Base-by-base conservation (phyloP, 2,888 invertebrate species). In the Dasysyrphus albostriatus region DNA sequence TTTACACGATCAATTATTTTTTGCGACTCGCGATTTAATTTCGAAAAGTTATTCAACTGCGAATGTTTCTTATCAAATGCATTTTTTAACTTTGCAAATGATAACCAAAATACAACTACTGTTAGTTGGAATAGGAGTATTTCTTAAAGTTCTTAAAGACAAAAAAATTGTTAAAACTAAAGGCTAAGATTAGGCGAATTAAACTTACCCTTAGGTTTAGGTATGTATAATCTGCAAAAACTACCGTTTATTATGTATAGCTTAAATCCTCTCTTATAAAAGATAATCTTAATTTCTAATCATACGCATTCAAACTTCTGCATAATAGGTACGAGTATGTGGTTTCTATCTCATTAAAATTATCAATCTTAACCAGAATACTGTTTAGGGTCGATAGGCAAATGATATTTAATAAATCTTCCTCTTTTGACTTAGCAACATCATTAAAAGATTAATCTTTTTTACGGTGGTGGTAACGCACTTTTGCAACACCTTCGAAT, bases 241-340 rank as follows among this genome's bases (percentile, higher is more conserved):
- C 5, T 6, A 32, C 5, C 32, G 0, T 0, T 3, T 39, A 39
- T 12, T 2, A 10, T 44, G 1, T 47, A 10, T 2, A 51, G 24
- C 24, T 24, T 29, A 54, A 6, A 19, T 14, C 14, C 42, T 42
- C 9, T 61, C 5, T 29, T 8, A 29, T n/a, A 1, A 10, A 29
- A 65, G 63, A 65, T 65, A 47, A 65, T 65, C 44, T 65, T 16
- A 65, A 65, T 65, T 65, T 32, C 5, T 10, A 44, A 32, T 63
- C 2, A 16, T 47, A 16, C 47, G 29, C 32, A 44, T 44, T 63
- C 32, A 63, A 32, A 19, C 19, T 24, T 24, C 10, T 61, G 19
- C 8, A 14, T 24, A 14, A 2, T 42, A 37, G 3, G 9, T 3
- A 10, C 2, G 3, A 4, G 3, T 42, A 42, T 42, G 61, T 1